Base-by-base conservation (phyloP, 2,113 vertebrate species). In the Panthera tigris region DNA sequence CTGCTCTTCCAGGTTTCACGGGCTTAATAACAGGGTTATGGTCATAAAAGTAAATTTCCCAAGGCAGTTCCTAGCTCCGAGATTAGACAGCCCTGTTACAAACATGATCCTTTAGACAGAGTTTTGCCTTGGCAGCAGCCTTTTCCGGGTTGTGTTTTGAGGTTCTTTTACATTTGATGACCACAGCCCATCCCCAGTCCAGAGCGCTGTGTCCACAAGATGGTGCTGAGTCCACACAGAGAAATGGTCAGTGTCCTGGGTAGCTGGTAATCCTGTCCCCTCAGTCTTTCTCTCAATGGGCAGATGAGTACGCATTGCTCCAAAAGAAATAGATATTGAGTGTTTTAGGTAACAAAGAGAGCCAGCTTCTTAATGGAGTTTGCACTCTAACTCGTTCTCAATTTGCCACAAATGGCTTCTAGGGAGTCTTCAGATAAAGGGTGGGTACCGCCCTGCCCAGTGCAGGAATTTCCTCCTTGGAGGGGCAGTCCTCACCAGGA, bases 201-300 rank as follows among this genome's bases (percentile, higher is more conserved):
- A 45, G 36, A 21, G n/a, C 3, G 41, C 33, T 8, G 3, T 0
- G 79, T 90, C 98, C 97, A 96, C 97, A 97, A 98, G 98, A 96
- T 97, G 97, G 98, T 97, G 97, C 98, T 85, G 89, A 94, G 33
- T 52, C 33, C 79, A 84, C 90, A 79, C 79, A 45, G 33, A 50
- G 57, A 71, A 48, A 78, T 14, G 55, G 41, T 89, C 86, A 3
- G 31, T 15, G 80, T 61, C 65, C 50, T 25, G 2, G 45, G 84
- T 5, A 66, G 57, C 27, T 29, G 55, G n/a, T 9, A 68, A 66
- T 33, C 23, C 57, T 27, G 52, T 16, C 6, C 65, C 45, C 16
- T 2, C 39, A 50, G 36, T 66, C 81, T 45, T 82, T 41, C 96
- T 89, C 45, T 15, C 82, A 91, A 86, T 19, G 36, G 71, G 57